These are phyloP conservation scores for Diadophis punctatus DNA, from an alignment of 2,113 vertebrate genomes.

Conservation along the genomic window DNA sequence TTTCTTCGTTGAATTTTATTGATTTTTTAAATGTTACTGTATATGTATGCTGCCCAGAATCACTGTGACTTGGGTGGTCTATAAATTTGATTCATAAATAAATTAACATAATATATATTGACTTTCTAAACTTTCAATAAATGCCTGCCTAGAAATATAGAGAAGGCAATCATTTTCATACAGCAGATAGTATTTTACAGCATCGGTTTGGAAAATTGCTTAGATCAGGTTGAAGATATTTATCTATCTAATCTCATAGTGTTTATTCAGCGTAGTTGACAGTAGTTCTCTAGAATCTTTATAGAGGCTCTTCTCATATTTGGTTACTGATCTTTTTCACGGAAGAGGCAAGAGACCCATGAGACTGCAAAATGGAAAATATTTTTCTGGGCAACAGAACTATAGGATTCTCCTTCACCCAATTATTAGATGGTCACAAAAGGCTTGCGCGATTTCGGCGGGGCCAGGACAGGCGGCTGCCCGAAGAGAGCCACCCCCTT, in stretches of 20 bases:
- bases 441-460: no score
- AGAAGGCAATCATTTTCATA: background rate
- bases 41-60: background rate
- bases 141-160: background rate
- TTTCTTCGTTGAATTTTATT: background rate
- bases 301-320: background rate
- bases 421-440: background rate
- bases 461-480: no score
- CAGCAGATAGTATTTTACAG: background rate
- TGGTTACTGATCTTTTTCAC: background rate
- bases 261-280: background rate
- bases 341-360: background rate
- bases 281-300: background rate
- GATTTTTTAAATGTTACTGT: background rate
- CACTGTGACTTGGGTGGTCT: background rate
- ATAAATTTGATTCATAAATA: background rate
- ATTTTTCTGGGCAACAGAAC: background rate
- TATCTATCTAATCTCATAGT: background rate
- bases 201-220: background rate
- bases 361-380: background rate
- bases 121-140: background rate
- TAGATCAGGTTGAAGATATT: background rate
- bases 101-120: background rate
- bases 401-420: background rate
- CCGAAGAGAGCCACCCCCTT: no score